Percentiles rank a stretch among this genome's conserved stretches.
Evolutionary conservation across 2,797 vertebrate genomes (phyloP).

Genomic region (Carduelis carduelis): DNA sequence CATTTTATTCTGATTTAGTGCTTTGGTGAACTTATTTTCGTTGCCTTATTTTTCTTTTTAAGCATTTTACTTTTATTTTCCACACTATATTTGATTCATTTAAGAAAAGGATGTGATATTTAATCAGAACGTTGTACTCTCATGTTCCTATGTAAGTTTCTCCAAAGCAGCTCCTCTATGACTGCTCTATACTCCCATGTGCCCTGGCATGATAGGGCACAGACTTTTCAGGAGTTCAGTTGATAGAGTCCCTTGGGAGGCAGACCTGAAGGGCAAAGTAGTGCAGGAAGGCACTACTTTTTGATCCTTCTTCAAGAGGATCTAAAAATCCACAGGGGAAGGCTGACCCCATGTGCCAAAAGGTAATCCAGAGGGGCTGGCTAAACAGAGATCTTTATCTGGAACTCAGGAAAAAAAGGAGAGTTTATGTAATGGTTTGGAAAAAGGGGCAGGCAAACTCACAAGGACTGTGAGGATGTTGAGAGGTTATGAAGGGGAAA

Average conservation of each 20-base stretch:
- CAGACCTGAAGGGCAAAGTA: background rate
- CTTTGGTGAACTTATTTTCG: background rate
- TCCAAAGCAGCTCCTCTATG: background rate
- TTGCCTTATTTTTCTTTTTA: background rate
- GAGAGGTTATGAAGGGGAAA: background rate
- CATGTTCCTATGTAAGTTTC: background rate
- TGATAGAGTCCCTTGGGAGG: background rate
- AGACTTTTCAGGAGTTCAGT: background rate
- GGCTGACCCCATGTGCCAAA: background rate
- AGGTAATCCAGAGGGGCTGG: background rate
- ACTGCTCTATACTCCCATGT: fast-evolving
- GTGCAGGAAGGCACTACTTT: background rate
- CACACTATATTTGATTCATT: background rate
- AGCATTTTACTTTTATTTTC: background rate
- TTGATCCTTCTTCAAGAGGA: background rate
- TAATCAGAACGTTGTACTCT: background rate
- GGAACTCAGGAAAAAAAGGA: background rate
- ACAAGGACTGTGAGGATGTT: background rate
- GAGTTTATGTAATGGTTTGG: background rate
- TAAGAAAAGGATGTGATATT: background rate
- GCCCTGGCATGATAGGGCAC: background rate
- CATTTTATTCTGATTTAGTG: background rate
- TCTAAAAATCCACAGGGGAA: background rate
- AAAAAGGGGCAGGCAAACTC: background rate
- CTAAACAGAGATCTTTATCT: background rate